These are phyloP conservation scores for Plumapathes pennacea DNA, from an alignment of 92 coral and sea anemone species.

Conservation along the genomic window DNA sequence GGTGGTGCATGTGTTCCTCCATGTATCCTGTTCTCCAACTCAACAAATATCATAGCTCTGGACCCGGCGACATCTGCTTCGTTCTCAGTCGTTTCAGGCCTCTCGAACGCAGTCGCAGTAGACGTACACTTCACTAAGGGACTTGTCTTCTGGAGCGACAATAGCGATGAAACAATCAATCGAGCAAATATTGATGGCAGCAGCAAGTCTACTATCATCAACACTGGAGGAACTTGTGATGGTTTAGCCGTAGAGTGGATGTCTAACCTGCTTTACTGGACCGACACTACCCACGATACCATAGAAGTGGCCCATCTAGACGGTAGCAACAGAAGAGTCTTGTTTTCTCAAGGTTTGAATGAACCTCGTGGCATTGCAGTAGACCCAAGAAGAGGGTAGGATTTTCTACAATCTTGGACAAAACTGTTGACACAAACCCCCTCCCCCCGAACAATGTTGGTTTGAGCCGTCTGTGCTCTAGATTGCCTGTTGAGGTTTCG, in stretches of 20 bases:
- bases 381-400: constrained; percentile 59
- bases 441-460: no score
- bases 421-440: no score
- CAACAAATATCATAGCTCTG: constrained; percentile 24
- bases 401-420: no score
- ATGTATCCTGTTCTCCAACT: constrained; percentile 32
- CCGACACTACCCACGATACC: constrained; percentile 47
- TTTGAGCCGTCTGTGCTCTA: no score
- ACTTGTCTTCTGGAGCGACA: constrained; percentile 70
- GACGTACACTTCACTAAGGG: constrained; percentile 53
- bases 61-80: constrained; percentile 5
- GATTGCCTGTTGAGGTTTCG: no score
- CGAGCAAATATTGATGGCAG: constrained; percentile 27
- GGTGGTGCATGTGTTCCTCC: no score
- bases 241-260: constrained; percentile 85
- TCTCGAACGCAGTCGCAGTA: constrained; percentile 58
- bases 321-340: constrained; percentile 51
- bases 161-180: constrained; percentile 41
- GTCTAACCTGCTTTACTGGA: constrained; percentile 70
- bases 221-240: constrained; percentile 52
- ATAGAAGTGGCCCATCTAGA: constrained; percentile 60
- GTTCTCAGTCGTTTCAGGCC: constrained; percentile 16
- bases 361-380: constrained; percentile 76
- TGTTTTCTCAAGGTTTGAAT: constrained; percentile 40
- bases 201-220: background rate